Evolutionary conservation across 1,140 invertebrate genomes (phyloP).

Genomic region (Arctopsyche grandis): DNA sequence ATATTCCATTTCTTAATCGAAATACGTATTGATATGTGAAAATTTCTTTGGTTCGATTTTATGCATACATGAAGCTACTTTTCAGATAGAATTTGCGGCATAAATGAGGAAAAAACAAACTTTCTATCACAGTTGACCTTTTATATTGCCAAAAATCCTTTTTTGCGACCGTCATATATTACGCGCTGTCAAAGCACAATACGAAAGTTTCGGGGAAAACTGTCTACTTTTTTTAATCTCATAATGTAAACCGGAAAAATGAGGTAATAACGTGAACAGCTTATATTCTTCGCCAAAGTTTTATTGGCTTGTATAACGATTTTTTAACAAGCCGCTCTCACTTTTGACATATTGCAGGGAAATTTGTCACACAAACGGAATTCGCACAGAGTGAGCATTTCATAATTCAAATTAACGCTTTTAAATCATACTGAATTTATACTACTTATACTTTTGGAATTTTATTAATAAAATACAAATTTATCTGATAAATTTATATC

Average conservation of each 20-base stretch:
- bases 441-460: too few species aligned
- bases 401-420: too few species aligned
- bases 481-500: too few species aligned
- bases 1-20: too few species aligned
- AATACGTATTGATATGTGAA: too few species aligned
- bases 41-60: too few species aligned
- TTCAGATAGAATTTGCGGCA: too few species aligned
- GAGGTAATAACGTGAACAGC: conserved; percentile 25
- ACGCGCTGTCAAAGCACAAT: conserved; percentile 22
- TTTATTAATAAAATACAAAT: too few species aligned
- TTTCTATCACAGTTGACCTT: conserved; percentile 31
- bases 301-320: conserved; percentile 25
- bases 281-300: conserved; percentile 16
- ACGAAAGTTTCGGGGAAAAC: conserved; percentile 1
- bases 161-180: conserved; percentile 24
- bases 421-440: too few species aligned
- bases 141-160: conserved; percentile 24
- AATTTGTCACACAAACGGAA: neutral
- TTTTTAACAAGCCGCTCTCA: conserved; percentile 21
- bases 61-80: too few species aligned
- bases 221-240: conserved; percentile 25
- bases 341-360: neutral
- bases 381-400: too few species aligned
- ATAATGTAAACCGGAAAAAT: conserved; percentile 29
- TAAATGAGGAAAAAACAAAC: conserved; percentile 4